phyloP scores from a whole-genome alignment of 1,140 invertebrate genomes.

The Drosophila mojavensis region DNA sequence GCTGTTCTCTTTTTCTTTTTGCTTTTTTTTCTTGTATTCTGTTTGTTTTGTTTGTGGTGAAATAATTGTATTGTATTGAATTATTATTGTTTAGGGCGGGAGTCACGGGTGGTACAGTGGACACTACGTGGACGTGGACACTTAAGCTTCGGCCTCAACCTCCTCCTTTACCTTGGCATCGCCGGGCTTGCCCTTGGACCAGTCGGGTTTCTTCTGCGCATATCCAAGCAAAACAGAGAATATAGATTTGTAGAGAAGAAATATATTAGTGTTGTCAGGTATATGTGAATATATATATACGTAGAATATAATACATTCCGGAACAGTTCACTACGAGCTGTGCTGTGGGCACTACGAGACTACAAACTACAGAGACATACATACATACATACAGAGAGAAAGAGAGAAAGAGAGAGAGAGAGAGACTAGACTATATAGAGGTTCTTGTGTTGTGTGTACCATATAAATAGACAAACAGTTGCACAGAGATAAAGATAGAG shows the following conservation, averaged over 20 bases:
- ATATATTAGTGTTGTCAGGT: slow-evolving; percentile 24
- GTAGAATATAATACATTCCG: slow-evolving; percentile 13
- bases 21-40: not conserved
- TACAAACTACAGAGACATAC: slow-evolving; percentile 34
- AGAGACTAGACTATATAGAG: slow-evolving; percentile 5
- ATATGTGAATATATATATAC: too few species aligned
- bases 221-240: not conserved
- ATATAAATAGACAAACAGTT: slow-evolving; percentile 4
- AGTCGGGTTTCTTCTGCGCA: slow-evolving; percentile 94
- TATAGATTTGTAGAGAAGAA: slow-evolving; percentile 7
- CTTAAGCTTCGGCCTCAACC: slow-evolving; percentile 90
- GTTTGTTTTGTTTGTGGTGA: slow-evolving; percentile 51
- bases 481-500: slow-evolving; percentile 11
- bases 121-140: slow-evolving; percentile 72
- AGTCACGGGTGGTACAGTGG: slow-evolving; percentile 76
- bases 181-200: slow-evolving; percentile 93
- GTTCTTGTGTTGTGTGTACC: not conserved
- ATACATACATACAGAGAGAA: slow-evolving; percentile 2
- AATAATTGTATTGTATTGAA: slow-evolving; percentile 60
- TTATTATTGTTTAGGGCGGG: slow-evolving; percentile 77
- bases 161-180: slow-evolving; percentile 95
- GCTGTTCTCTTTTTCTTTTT: not conserved
- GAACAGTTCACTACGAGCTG: slow-evolving; percentile 36
- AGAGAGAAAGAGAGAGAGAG: too few species aligned
- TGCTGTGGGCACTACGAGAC: slow-evolving; percentile 42